phyloP scores from a whole-genome alignment of 2,113 vertebrate species.

The Ahaetulla prasina region DNA sequence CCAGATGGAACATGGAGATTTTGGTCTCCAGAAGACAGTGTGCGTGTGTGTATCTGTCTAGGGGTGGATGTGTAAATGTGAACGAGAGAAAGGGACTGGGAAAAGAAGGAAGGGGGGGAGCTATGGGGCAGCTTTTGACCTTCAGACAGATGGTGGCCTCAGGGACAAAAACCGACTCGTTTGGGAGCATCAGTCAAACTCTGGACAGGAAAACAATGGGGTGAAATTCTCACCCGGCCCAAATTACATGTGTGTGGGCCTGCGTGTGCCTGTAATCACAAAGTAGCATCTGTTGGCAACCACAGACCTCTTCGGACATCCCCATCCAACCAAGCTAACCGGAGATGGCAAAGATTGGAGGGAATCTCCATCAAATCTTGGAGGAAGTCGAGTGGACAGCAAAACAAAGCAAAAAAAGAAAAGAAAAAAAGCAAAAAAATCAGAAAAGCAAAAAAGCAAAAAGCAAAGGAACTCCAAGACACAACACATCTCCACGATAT shows the following conservation, averaged over 20 bases:
- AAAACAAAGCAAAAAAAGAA: too few relatives aligned
- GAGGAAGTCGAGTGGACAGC: background rate
- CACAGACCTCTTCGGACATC: background rate
- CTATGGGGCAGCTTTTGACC: conserved; percentile 36
- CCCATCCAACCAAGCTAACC: background rate
- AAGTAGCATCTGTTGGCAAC: too few relatives aligned
- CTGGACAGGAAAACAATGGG: background rate
- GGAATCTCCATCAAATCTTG: background rate
- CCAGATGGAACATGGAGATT: background rate
- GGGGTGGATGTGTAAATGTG: background rate
- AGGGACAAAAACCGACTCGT: background rate
- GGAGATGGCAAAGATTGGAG: background rate
- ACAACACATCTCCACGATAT: background rate
- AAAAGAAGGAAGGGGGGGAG: conserved; percentile 3
- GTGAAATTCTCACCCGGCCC: background rate
- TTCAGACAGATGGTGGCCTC: conserved; percentile 53
- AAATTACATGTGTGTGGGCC: background rate
- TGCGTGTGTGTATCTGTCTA: background rate
- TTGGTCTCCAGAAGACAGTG: background rate
- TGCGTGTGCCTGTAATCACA: background rate
- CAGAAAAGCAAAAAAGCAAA: too few relatives aligned
- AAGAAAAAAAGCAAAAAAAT: too few relatives aligned
- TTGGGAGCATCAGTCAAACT: conserved; percentile 12
- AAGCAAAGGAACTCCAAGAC: background rate
- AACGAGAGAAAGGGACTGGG: background rate